Evolutionary conservation across 2,888 invertebrate genomes (phyloP), one percentile per base, ranked within the genome.

Genomic region (Phalera bucephala): DNA sequence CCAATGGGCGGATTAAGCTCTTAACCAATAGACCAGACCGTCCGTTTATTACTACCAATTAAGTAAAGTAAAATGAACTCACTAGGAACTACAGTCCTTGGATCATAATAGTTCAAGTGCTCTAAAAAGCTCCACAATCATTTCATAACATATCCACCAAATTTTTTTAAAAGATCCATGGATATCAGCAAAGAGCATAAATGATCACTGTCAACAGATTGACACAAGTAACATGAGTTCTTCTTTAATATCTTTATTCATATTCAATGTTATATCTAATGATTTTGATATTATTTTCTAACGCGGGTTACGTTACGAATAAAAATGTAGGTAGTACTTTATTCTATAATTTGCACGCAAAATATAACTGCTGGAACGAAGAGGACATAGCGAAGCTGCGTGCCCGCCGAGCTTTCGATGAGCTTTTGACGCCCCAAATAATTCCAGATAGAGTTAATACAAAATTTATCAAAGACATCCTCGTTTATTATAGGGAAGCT

Each of bases 351-450:
- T 69, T 50, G 44, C 44, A 46, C 21, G 21, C 45, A 11, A 53
- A 43, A 39, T 33, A 44, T 8, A 65, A 70, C 13, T 89, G 87
- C 46, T 89, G 88, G 89, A 74, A 40, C 31, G 60, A 73, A 46
- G 69, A 75, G 26, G 86, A 88, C 2, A 51, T 86, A 22, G 68
- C 76, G 1, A 84, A 74, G 49, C 56, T 89, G 32, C 69, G 64
- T 14, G 80, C 83, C 30, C 73, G 88, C 5, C 73, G 62, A 52
- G 50, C 72, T 32, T 85, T 86, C 31, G 83, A 87, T 56, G 45
- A 67, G 17, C 41, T 83, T 12, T 52, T 80, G 40, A 80, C 78
- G 2, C 56, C 66, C 2, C 40, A 52, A 29, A 53, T 76, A 8
- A 53, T 60, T 22, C 84, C 83, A 1, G 67, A 79, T 20, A 65